A percentile compares a stretch with the other conserved stretches of the same genome.
These are phyloP conservation scores for Girardinus metallicus DNA, from an alignment of 2,797 vertebrate genomes.

Conservation along the genomic window DNA sequence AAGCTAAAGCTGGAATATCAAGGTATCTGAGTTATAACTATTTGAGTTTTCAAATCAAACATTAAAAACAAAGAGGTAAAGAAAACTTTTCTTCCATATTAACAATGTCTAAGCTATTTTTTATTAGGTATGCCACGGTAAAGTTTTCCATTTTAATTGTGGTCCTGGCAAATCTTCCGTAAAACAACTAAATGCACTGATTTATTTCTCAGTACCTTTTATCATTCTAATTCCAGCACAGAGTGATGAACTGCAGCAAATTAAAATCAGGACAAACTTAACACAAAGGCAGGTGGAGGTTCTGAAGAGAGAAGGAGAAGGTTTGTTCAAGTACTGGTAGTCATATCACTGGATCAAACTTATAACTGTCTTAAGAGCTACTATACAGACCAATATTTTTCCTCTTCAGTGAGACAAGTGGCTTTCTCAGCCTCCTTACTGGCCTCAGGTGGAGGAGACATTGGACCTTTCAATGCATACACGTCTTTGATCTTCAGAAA, in stretches of 20 bases:
- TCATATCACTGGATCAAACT: background rate
- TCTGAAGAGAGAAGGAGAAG: conserved; percentile 40
- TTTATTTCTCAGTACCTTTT: background rate
- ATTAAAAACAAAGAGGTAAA: background rate
- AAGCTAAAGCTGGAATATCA: background rate
- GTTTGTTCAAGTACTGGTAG: conserved; percentile 13
- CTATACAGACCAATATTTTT: background rate
- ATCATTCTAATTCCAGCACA: conserved; percentile 26
- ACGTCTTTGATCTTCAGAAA: background rate
- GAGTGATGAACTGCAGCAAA: conserved; percentile 27
- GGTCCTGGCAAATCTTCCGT: background rate
- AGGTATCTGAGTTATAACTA: conserved; percentile 1
- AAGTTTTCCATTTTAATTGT: background rate
- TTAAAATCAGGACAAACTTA: conserved; percentile 22
- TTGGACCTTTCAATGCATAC: background rate
- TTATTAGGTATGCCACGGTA: background rate
- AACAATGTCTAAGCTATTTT: background rate
- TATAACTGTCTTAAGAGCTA: background rate
- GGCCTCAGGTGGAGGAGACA: background rate
- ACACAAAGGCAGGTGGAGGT: conserved; percentile 49
- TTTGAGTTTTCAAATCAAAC: background rate
- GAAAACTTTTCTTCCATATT: background rate
- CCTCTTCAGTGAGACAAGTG: background rate
- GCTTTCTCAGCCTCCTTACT: background rate
- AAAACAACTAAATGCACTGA: accelerated